Evolutionary conservation across 2,797 vertebrate species (phyloP), one percentile per base, ranked within the genome.

Genomic region (Protonibea diacanthus): DNA sequence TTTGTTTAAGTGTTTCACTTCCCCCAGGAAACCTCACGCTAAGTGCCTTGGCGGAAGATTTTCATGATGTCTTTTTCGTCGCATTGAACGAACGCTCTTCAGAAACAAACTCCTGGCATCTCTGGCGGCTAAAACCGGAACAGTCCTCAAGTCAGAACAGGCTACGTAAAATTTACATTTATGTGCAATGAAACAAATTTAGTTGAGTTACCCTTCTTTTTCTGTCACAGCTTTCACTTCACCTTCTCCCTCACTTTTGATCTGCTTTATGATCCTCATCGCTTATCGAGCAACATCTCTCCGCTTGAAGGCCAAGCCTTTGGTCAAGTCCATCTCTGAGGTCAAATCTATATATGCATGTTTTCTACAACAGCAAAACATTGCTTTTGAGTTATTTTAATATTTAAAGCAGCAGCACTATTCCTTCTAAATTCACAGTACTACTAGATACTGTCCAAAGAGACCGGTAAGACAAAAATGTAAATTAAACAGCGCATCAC

Each of bases 291-390:
- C 17, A 98, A 58, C 68, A 95, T 95, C 86, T 96, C 95, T 33
- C 97, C 97, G 33, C 95, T 95, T 45, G n/a, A n/a, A 99, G 89
- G 92, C 92, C 76, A 99, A 93, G n/a, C 96, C 97, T 92, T 97
- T 96, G 52, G 94, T 96, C 85, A 97, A 42, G 56, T 99, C 97
- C 78, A 97, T 95, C 68, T 96, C 93, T 45, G 96, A 95, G 58
- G 94, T 90, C 74, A 99, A 95, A 77, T 99, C 97, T 53, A 97
- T 94, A 9, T 96, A 96, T 17, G 97, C 98, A 0, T 97, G 96
- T 72, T 95, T 97, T 89, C 98, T 99, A 81, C 61, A 80, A 87
- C 6, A 66, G 42, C 15, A 83, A 23, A 78, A 78, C 47, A 27
- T 21, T 2, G 15, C 0, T 3, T 52, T 12, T 42, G 2, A 61